These are phyloP conservation scores for Varecia variegata DNA, from an alignment of 2,797 vertebrate species.

Conservation along the genomic window DNA sequence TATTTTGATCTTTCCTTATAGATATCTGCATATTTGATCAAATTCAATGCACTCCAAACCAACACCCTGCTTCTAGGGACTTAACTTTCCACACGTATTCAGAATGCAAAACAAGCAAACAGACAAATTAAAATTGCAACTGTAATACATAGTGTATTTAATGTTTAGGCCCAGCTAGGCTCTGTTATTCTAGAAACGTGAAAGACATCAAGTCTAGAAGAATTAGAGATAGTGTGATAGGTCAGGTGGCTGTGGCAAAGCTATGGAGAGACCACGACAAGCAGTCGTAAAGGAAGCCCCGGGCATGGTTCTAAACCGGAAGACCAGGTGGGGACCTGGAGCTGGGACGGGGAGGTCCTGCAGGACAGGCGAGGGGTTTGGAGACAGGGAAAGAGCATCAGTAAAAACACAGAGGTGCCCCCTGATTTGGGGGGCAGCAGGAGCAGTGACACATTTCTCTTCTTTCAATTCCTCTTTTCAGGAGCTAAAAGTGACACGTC, in stretches of 20 bases:
- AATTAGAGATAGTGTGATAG: neutral
- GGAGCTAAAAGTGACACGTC: too few species aligned
- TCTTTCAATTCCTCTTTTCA: neutral
- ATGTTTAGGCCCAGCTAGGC: too few species aligned
- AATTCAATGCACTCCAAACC: neutral
- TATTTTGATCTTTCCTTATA: neutral
- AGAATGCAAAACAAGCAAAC: neutral
- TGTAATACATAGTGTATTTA: too few species aligned
- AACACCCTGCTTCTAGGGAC: neutral
- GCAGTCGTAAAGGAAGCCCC: neutral
- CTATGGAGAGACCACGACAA: too few species aligned
- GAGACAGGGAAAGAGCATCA: rapidly evolving
- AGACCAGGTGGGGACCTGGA: rapidly evolving
- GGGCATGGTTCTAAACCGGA: too few species aligned
- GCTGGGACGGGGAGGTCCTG: neutral
- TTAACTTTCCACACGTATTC: neutral
- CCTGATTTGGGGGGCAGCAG: rapidly evolving
- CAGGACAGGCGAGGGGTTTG: rapidly evolving
- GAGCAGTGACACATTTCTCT: rapidly evolving
- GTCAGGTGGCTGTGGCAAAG: rapidly evolving
- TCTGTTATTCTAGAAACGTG: neutral
- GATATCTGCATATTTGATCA: neutral
- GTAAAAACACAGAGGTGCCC: too few species aligned
- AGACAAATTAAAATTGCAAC: neutral
- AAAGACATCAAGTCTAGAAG: too few species aligned